phyloP scores from a whole-genome alignment of 2,113 vertebrate species.

The Antennarius striatus region DNA sequence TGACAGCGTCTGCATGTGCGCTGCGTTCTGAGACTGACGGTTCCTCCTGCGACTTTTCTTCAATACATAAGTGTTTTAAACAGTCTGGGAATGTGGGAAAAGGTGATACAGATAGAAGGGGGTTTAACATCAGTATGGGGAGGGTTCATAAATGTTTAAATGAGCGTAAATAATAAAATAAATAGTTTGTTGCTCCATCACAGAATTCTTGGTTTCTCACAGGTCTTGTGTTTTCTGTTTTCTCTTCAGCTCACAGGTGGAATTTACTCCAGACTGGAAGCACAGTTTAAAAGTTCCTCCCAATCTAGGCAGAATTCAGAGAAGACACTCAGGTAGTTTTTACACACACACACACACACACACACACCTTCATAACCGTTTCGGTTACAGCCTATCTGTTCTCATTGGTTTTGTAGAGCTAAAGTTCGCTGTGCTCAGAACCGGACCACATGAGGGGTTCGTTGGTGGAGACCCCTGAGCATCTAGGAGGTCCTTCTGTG shows the following conservation, averaged over 20 bases:
- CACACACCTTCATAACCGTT: background rate
- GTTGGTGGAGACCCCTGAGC: background rate
- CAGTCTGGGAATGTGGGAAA: no score
- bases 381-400: background rate
- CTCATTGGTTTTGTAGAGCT: constrained; percentile 45
- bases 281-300: constrained; percentile 85
- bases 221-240: background rate
- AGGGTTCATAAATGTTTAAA: no score
- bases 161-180: no score
- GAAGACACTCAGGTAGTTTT: constrained; percentile 77
- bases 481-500: background rate
- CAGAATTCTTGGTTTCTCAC: no score
- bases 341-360: background rate
- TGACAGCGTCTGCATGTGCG: no score
- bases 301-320: constrained; percentile 85
- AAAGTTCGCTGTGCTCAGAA: constrained; percentile 70
- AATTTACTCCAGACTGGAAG: constrained; percentile 91
- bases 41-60: no score
- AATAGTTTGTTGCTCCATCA: no score
- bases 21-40: no score
- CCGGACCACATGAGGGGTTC: constrained; percentile 54
- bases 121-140: no score
- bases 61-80: no score
- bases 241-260: constrained; percentile 84
- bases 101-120: no score